phyloP scores from a whole-genome alignment of 2,113 vertebrate species.

The Pelecanoides urinatrix region DNA sequence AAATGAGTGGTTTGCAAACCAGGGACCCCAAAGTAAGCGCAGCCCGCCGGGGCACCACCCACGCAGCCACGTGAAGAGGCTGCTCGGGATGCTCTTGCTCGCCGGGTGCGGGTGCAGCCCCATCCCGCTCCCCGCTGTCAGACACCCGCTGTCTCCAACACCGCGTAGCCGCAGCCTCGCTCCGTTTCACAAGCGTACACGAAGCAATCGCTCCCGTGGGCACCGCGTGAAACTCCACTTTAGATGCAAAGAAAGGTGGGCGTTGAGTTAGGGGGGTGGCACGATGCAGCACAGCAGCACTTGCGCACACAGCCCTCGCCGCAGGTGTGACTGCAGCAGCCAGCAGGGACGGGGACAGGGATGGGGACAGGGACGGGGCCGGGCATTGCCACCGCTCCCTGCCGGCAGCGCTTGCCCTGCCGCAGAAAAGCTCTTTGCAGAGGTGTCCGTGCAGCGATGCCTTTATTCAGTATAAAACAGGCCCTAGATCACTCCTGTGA shows the following conservation, averaged over 20 bases:
- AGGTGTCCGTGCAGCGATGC: too few relatives aligned
- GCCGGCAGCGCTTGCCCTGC: background rate
- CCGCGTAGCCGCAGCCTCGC: background rate
- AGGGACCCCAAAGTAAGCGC: background rate
- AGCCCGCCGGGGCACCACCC: background rate
- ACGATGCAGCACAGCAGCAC: background rate
- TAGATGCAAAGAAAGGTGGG: background rate
- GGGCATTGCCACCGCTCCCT: background rate
- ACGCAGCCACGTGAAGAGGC: background rate
- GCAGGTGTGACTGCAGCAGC: background rate
- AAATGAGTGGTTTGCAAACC: background rate
- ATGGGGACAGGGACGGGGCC: background rate
- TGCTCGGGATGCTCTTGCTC: background rate
- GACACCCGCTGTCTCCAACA: background rate
- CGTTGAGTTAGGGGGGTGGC: accelerated
- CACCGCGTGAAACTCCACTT: too few relatives aligned
- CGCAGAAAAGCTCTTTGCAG: background rate
- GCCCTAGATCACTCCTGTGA: accelerated
- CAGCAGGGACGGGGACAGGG: background rate
- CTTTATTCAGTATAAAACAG: background rate
- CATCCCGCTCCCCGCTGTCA: background rate
- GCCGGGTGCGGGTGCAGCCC: background rate
- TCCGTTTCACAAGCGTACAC: accelerated
- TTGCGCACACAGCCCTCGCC: accelerated
- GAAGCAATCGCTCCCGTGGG: background rate